Evolutionary conservation across 2,888 invertebrate species (phyloP), one percentile per base, ranked within the genome.

Genomic region (Drosophila parthenogenetica): DNA sequence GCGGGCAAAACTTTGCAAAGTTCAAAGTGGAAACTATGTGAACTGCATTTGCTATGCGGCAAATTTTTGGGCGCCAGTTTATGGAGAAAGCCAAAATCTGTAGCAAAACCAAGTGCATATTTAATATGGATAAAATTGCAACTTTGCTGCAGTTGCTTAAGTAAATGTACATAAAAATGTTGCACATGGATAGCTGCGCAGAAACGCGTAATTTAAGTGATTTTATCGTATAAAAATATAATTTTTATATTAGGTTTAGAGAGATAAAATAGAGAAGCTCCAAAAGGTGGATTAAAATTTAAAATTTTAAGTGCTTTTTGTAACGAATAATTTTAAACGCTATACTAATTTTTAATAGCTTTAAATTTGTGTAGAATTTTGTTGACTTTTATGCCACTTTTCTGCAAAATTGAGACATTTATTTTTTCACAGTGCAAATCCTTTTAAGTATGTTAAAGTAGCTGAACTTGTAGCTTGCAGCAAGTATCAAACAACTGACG

Each of bases 1-100:
- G 46, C 17, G 5, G 17, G 48, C 8, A 25, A 79, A 74, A 46
- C 81, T 84, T 84, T 68, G 16, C 50, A 77, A 81, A 81, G 77
- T 81, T 81, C 70, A 69, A 67, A 79, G 68, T 69, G 54, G 48
- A 54, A 79, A 82, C 74, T 77, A 82, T 81, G 79, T 53, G 74
- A 67, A 68, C 77, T 71, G 82, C 77, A 84, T 84, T 82, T 75
- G 73, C 77, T 73, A 85, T 85, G 82, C 85, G 85, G 82, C 80
- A 82, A 69, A 35, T 13, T 35, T 39, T 60, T 70, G 57, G 37
- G 51, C 25, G 16, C 29, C 17, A 59, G 54, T 49, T 62, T 54
- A n/a, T 19, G 17, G 32, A 8, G 4, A 51, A 29, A 19, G 40
- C 11, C 22, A 58, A 40, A 53, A 63, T 58, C 50, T 55, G 40